A percentile compares a stretch with the other conserved stretches of the same genome.
phyloP scores from a whole-genome alignment of 1,140 invertebrate genomes.

The Chlorops oryzae region DNA sequence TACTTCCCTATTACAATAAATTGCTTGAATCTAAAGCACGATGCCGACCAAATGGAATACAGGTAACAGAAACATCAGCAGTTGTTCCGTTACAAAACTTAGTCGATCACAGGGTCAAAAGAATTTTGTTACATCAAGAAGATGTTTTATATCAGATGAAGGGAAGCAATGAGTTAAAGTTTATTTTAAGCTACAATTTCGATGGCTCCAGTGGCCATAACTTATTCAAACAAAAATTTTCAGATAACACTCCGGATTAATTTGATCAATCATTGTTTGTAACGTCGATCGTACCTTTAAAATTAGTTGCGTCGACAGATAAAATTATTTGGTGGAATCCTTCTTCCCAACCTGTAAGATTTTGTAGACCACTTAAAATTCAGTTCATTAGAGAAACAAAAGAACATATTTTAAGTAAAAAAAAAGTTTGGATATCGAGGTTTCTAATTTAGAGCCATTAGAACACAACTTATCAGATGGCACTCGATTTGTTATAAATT shows the following conservation, averaged over 20 bases:
- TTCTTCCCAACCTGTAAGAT: neutral
- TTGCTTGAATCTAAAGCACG: neutral
- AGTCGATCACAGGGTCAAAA: slow-evolving; percentile 8
- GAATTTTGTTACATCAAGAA: slow-evolving; percentile 6
- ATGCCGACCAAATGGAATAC: slow-evolving; percentile 8
- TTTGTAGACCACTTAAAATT: slow-evolving; percentile 10
- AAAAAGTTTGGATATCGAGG: slow-evolving; percentile 10
- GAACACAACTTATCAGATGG: slow-evolving; percentile 3
- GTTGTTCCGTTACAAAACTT: slow-evolving; percentile 9
- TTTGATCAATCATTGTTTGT: slow-evolving; percentile 12
- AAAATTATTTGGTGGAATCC: slow-evolving; percentile 5
- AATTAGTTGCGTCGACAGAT: neutral
- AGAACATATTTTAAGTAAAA: slow-evolving; percentile 8
- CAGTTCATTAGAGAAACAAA: slow-evolving; percentile 11
- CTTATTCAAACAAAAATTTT: slow-evolving; percentile 14
- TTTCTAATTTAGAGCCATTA: slow-evolving; percentile 7
- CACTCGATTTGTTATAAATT: too few relatives aligned
- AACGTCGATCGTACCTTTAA: slow-evolving; percentile 7
- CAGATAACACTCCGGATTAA: slow-evolving; percentile 1
- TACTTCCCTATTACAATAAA: slow-evolving; percentile 2
- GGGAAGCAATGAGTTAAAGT: slow-evolving; percentile 6
- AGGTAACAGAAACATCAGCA: slow-evolving; percentile 3
- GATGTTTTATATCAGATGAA: neutral
- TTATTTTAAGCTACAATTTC: slow-evolving; percentile 11
- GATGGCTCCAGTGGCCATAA: slow-evolving; percentile 8